Conservation (phyloP, 1,140 invertebrate genomes). For the Drosophila cardini region DNA sequence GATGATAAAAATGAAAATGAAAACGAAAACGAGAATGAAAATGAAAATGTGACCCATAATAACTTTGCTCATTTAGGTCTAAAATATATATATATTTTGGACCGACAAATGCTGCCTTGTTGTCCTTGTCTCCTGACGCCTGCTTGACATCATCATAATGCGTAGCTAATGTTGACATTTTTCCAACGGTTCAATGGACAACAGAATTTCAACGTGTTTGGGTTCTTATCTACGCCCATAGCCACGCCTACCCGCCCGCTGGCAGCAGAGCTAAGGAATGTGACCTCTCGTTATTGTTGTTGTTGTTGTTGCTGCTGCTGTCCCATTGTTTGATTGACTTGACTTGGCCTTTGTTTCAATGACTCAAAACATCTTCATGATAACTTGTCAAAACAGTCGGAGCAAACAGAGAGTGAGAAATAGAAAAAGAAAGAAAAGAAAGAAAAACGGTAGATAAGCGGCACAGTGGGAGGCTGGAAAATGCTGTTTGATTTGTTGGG, state of each 20-base stretch:
- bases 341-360: constrained; percentile 77
- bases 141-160: constrained; percentile 62
- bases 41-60: constrained; percentile 33
- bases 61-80: constrained; percentile 46
- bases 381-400: constrained; percentile 72
- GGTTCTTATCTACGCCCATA: constrained; percentile 46
- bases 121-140: constrained; percentile 6
- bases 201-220: constrained; percentile 61
- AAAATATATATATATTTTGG: constrained; percentile 57
- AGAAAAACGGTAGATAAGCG: background rate
- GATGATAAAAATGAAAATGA: constrained; percentile 62
- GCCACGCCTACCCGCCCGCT: constrained; percentile 30
- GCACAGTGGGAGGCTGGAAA: background rate
- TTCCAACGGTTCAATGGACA: constrained; percentile 72
- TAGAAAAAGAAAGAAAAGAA: background rate
- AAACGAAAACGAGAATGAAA: constrained; percentile 19
- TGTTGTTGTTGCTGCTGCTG: constrained; percentile 29
- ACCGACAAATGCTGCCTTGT: constrained; percentile 18
- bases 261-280: constrained; percentile 46
- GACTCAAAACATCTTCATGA: constrained; percentile 79
- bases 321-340: constrained; percentile 76
- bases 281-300: constrained; percentile 19
- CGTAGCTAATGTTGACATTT: constrained; percentile 74
- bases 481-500: constrained; percentile 60
- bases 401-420: constrained; percentile 17